A percentile compares a stretch with the other conserved stretches of the same genome.
Conservation (phyloP, 2,888 invertebrate species). For the Labia minor region DNA sequence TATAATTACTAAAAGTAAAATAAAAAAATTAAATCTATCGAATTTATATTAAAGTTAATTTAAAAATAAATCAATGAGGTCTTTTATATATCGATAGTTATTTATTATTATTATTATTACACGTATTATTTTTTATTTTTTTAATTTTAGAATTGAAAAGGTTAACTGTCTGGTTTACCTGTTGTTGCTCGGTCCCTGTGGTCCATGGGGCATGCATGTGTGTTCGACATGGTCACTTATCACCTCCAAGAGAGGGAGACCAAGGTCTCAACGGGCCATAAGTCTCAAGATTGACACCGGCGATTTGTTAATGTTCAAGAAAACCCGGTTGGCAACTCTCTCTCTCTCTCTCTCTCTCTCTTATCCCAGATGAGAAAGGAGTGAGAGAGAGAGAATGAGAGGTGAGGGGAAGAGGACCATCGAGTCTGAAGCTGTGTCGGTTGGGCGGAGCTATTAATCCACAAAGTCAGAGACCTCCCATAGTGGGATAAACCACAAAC, state of each 20-base stretch:
- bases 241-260: slow-evolving; percentile 1
- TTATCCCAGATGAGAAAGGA: no score
- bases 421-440: not conserved
- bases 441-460: slow-evolving; percentile 13
- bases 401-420: not conserved
- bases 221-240: slow-evolving; percentile 13
- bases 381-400: not conserved
- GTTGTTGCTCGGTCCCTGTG: not conserved
- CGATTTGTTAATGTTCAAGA: slow-evolving; percentile 13
- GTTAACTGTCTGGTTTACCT: not conserved
- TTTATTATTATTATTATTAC: no score
- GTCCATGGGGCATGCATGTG: not conserved
- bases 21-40: no score
- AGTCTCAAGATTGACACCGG: slow-evolving; percentile 13
- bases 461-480: slow-evolving; percentile 13
- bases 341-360: no score
- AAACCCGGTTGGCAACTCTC: slow-evolving; percentile 13
- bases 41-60: no score
- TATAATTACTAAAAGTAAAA: no score
- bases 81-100: no score
- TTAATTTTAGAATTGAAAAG: no score
- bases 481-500: slow-evolving; percentile 13
- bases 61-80: no score
- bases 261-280: slow-evolving; percentile 13
- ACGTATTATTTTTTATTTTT: no score